Evolutionary conservation across 2,113 vertebrate species (phyloP).

Genomic region (Noctilio leporinus): DNA sequence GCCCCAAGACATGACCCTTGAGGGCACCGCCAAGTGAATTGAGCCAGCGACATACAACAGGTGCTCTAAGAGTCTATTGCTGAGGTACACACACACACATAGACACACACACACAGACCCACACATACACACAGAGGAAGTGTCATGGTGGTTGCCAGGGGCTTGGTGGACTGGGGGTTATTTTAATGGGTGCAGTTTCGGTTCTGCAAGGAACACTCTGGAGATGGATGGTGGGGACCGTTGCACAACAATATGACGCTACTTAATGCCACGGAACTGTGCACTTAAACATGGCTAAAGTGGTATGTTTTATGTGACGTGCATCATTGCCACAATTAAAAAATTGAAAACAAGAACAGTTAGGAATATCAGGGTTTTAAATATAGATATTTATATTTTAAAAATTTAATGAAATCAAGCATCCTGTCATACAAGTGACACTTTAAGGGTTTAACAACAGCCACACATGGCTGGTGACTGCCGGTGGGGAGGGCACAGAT

Average conservation of each 20-base stretch:
- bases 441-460: not conserved
- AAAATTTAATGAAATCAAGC: not conserved
- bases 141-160: not conserved
- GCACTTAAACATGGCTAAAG: not conserved
- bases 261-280: rapidly evolving
- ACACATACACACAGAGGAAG: not conserved
- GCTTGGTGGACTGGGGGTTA: no score
- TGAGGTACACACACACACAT: not conserved
- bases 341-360: not conserved
- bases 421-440: not conserved
- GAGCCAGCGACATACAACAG: not conserved
- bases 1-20: rapidly evolving
- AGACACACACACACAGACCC: not conserved
- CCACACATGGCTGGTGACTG: not conserved
- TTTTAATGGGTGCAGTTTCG: not conserved
- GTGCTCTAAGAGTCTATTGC: rapidly evolving
- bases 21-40: not conserved
- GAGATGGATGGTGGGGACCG: not conserved
- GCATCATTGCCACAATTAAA: not conserved
- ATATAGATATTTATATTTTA: not conserved
- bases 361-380: not conserved
- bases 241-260: not conserved
- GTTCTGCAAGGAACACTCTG: not conserved
- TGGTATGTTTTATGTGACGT: no score
- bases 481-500: rapidly evolving